phyloP scores from a whole-genome alignment of 2,113 vertebrate species.

The Indicator indicator region DNA sequence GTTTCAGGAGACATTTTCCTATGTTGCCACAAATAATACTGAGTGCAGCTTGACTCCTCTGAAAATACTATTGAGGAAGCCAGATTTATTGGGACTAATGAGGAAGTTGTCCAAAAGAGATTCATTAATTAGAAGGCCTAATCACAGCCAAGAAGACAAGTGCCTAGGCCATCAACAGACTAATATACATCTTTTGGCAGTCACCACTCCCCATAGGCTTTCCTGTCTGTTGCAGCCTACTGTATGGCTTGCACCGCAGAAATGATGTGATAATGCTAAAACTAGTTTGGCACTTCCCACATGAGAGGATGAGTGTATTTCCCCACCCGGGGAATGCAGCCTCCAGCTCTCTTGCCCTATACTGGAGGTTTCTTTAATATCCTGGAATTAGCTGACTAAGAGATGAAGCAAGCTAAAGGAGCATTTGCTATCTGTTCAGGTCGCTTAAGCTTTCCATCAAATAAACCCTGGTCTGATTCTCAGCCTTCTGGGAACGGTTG shows the following conservation, averaged over 20 bases:
- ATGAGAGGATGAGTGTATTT: background rate
- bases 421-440: constrained; percentile 15
- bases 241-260: background rate
- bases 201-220: constrained; percentile 21
- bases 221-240: constrained; percentile 36
- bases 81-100: constrained; percentile 25
- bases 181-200: constrained; percentile 51
- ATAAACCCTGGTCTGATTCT: constrained; percentile 37
- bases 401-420: constrained; percentile 40
- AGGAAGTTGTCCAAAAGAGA: constrained; percentile 50
- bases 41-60: background rate
- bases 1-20: background rate
- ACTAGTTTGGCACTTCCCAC: constrained; percentile 43
- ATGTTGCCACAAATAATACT: background rate
- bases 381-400: constrained; percentile 50
- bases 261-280: constrained; percentile 41
- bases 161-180: background rate
- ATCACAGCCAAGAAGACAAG: constrained; percentile 48
- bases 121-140: constrained; percentile 48
- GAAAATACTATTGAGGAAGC: background rate
- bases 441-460: background rate
- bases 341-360: constrained; percentile 40
- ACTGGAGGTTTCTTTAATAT: constrained; percentile 41
- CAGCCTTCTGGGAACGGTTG: constrained; percentile 51
- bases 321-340: constrained; percentile 45